These are phyloP conservation scores for Oligia latruncula DNA, from an alignment of 2,888 invertebrate species.

Conservation along the genomic window DNA sequence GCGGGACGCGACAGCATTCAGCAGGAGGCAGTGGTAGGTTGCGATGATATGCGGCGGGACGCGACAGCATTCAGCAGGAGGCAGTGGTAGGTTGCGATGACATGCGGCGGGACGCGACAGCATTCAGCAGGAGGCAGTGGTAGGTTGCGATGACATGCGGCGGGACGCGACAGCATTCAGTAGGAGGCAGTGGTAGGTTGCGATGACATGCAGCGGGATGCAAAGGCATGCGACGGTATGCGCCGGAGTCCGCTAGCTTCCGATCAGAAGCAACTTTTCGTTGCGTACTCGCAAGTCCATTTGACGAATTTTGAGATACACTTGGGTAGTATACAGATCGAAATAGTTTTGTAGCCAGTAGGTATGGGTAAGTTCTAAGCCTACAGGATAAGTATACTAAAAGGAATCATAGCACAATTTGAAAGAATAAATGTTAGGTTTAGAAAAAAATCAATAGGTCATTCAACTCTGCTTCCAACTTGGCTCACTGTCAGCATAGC, in stretches of 20 bases:
- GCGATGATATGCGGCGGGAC: no score
- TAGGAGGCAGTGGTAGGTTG: no score
- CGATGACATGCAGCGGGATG: no score
- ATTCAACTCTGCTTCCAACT: background rate
- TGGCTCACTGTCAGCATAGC: background rate
- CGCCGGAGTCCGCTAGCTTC: background rate
- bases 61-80: no score
- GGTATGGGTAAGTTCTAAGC: background rate
- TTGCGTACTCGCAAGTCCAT: background rate
- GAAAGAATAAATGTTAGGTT: background rate
- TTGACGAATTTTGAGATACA: background rate
- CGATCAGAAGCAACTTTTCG: background rate
- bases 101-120: no score
- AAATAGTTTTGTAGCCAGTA: no score
- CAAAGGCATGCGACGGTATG: no score
- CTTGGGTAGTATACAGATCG: background rate
- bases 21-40: no score
- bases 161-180: no score
- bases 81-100: no score
- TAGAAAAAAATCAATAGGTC: background rate
- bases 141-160: no score
- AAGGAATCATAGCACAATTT: background rate
- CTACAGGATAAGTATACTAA: background rate
- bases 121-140: background rate
- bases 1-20: no score